Base-by-base conservation (phyloP, 1,140 invertebrate species). In the Apis florea region DNA sequence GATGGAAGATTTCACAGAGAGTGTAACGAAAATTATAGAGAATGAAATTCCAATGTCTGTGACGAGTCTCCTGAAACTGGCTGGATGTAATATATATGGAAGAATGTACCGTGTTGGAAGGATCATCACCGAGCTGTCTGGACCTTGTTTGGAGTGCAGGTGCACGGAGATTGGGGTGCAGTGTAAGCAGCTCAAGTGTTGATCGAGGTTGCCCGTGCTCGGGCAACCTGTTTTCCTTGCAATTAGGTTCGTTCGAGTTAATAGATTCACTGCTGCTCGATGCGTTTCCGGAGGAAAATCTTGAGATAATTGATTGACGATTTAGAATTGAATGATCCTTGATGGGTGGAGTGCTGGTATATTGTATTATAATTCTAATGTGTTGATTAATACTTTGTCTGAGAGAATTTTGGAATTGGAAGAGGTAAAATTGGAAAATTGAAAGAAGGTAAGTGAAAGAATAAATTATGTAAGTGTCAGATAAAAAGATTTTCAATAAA, bases 31-130 rank as follows among this genome's bases (percentile, higher is more conserved):
- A 78, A 83, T 87, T 69, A 85, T 71, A 17, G 85, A 89, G 40
- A 89, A 89, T 53, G 82, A 86, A 53, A 85, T 83, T 59, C 63
- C 86, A 31, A 61, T 79, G 67, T 83, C 84, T 5, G 94, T 93
- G 11, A 88, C 93, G 21, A 95, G 95, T 51, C 86, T 96, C 56
- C 92, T 98, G 31, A 97, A 97, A 91, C 90, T 98, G 82, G 97
- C 97, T 15, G 97, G 97, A 2, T 98, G 98, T 90, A 98, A 98
- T 93, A 98, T 98, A 86, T 98, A 98, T 89, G 97, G 98, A 5
- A 95, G 96, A 85, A 98, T 98, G 96, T 98, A 98, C 92, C 95
- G 96, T 10, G 96, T 98, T 4, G 97, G 97, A 9, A 95, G 96
- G 90, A 97, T 97, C 85, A 98, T 98, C 76, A 95, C 96, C 0